Evolutionary conservation across 2,797 vertebrate species (phyloP).

Genomic region (Amblyraja radiata): DNA sequence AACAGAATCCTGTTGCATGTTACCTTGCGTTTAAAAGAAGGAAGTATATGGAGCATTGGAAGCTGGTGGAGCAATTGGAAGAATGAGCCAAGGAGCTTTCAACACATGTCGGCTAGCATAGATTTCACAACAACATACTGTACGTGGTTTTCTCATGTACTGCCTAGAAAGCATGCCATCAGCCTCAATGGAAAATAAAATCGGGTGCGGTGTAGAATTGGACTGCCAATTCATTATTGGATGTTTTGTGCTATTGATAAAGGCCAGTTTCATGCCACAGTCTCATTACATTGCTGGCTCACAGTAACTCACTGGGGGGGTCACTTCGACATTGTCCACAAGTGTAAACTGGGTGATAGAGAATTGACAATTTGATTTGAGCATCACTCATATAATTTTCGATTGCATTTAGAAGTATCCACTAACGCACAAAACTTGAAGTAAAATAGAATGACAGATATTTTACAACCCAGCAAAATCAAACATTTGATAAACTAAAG

Average conservation of each 20-base stretch:
- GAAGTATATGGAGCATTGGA: neutral
- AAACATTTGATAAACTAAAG: neutral
- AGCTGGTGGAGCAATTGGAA: neutral
- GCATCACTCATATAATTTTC: neutral
- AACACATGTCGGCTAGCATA: neutral
- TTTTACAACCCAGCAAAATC: neutral
- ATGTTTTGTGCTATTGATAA: neutral
- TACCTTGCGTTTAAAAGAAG: neutral
- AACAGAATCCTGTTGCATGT: neutral
- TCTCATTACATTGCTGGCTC: neutral
- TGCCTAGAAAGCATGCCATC: neutral
- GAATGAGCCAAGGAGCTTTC: conserved; percentile 1
- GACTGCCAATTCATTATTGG: neutral
- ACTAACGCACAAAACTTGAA: neutral
- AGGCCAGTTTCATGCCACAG: neutral
- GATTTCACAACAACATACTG: neutral
- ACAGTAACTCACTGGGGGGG: neutral
- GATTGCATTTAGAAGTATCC: neutral
- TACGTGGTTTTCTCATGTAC: neutral
- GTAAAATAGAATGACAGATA: neutral
- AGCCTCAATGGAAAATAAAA: conserved; percentile 11
- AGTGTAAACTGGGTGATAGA: neutral
- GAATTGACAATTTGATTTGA: neutral
- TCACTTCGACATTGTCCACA: neutral
- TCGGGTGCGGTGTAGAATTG: neutral